Evolutionary conservation across 2,888 invertebrate species (phyloP).

Genomic region (Rhagonycha fulva): DNA sequence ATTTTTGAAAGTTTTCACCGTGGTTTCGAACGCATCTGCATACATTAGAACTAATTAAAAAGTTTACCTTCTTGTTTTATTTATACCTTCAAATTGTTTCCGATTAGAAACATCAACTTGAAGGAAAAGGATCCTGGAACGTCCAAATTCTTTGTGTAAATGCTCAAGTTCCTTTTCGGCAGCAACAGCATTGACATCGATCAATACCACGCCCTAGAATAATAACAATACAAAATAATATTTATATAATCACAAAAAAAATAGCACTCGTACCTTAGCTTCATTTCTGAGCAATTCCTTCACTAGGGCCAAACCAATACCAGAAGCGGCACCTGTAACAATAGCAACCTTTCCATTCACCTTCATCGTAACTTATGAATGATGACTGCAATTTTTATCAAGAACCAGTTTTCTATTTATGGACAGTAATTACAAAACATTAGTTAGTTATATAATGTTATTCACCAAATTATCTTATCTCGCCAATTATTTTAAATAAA

Average conservation of each 20-base stretch:
- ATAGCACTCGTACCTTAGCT: constrained; percentile 3
- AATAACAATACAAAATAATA: not conserved
- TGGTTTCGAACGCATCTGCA: constrained; percentile 4
- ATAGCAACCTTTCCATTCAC: not conserved
- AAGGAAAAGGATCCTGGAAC: constrained; percentile 69
- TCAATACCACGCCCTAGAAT: constrained; percentile 43
- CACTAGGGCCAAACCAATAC: not conserved
- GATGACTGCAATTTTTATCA: not conserved
- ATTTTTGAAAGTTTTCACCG: constrained; percentile 1
- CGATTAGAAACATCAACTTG: constrained; percentile 75
- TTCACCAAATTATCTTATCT: not conserved
- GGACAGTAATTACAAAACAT: not conserved
- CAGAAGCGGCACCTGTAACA: not conserved
- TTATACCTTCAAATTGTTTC: constrained; percentile 70
- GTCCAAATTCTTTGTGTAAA: constrained; percentile 65
- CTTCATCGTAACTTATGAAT: not conserved
- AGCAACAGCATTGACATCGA: constrained; percentile 40
- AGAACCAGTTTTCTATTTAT: not conserved
- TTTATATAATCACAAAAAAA: not conserved
- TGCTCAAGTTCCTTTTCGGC: constrained; percentile 67
- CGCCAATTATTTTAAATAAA: not conserved
- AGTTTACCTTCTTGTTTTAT: not conserved
- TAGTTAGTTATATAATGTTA: not conserved
- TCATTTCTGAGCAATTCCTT: constrained; percentile 10
- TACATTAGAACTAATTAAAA: not conserved